Conservation (phyloP, 2,888 invertebrate species). For the Laspeyria flexula region DNA sequence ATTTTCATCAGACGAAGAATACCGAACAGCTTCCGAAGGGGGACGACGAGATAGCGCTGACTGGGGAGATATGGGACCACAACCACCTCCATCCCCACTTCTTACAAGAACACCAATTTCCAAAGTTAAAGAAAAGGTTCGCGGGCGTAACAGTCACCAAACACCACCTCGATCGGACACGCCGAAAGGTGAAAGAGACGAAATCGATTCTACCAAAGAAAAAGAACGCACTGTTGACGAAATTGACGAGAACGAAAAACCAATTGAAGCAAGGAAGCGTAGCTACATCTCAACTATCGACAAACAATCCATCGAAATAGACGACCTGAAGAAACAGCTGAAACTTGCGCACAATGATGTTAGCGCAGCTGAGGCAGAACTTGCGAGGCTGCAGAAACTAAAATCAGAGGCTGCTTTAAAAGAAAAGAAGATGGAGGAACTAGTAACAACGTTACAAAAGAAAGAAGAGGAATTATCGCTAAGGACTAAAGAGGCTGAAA, state of each 20-base stretch:
- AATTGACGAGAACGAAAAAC: conserved; percentile 79
- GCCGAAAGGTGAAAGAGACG: conserved; percentile 84
- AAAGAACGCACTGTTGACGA: conserved; percentile 68
- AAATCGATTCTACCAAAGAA: conserved; percentile 83
- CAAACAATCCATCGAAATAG: conserved; percentile 89
- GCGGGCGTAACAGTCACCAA: conserved; percentile 87
- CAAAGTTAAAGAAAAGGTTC: conserved; percentile 82
- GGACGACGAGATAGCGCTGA: conserved; percentile 93
- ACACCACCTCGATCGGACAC: conserved; percentile 81
- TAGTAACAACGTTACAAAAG: conserved; percentile 90
- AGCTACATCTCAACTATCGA: conserved; percentile 86
- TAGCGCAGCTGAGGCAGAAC: conserved; percentile 89
- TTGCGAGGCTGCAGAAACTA: conserved; percentile 89
- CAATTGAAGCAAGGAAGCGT: conserved; percentile 78
- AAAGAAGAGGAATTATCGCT: conserved; percentile 91
- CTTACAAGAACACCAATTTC: conserved; percentile 85
- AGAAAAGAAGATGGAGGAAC: conserved; percentile 92
- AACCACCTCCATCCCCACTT: conserved; percentile 87
- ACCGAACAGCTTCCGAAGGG: conserved; percentile 94
- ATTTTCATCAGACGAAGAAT: conserved; percentile 95
- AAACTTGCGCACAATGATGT: conserved; percentile 87
- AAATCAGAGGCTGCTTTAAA: conserved; percentile 89
- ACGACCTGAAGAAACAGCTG: conserved; percentile 90
- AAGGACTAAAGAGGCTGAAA: conserved; percentile 90
- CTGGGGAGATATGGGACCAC: conserved; percentile 89